Evolutionary conservation across 2,888 invertebrate species (phyloP), one percentile per base, ranked within the genome.

Genomic region (Ormia ochracea): DNA sequence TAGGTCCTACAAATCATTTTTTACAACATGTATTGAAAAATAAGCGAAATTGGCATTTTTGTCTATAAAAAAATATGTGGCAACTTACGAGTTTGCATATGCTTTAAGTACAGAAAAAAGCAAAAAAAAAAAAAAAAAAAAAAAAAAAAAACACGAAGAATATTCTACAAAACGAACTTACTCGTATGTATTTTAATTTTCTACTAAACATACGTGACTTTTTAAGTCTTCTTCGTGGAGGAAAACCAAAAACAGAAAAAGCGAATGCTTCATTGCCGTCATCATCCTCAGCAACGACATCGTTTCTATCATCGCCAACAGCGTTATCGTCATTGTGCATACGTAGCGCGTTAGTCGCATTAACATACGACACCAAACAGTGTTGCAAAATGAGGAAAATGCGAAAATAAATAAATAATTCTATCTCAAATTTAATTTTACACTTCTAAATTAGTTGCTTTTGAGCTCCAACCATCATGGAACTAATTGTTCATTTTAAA

Each of bases 181-280:
- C 31, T 69, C 61, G 59, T 52, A 45, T 75, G 59, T 66, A 79
- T 76, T 80, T 68, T 43, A 63, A 76, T 80, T 76, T 80, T 56
- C 80, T 73, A 80, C 72, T 73, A 76, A 72, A 73, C 63, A 68
- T 68, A 76, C 80, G 72, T 80, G 80, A 80, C 72, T 80, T 80
- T 76, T 76, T 73, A 80, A 73, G 72, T 80, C 76, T 80, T 80
- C 76, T 80, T 68, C 56, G 56, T 73, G 56, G 41, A 58, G 36
- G 45, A 69, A 65, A 36, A 48, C 21, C 21, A 48, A 28, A n/a
- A 65, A 45, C 28, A 65, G 7, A 74, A 45, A 26, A 21, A 56
- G 14, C 38, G 48, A 74, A 28, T 38, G 65, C 48, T 56, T 74
- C 65, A 58, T 74, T 52, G 65, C 38, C 59, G 54, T 54, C 63